phyloP scores from a whole-genome alignment of 2,797 vertebrate genomes.

The Crypturellus tataupa region DNA sequence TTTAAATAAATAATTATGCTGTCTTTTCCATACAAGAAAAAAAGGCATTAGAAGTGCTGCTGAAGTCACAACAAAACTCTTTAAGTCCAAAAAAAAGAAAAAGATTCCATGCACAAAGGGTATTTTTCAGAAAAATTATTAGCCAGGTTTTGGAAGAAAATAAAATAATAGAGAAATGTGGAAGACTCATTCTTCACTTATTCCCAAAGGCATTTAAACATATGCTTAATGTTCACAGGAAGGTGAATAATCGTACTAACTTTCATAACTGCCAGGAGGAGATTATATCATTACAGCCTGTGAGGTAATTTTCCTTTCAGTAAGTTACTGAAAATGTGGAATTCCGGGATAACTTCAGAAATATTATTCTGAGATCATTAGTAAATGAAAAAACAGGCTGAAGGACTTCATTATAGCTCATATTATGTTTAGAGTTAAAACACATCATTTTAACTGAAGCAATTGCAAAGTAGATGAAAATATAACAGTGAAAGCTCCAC shows the following conservation, averaged over 20 bases:
- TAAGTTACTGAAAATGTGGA: neutral
- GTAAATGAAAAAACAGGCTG: neutral
- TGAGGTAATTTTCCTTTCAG: neutral
- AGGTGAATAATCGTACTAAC: neutral
- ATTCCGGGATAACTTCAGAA: neutral
- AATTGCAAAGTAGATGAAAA: neutral
- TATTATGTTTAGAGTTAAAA: neutral
- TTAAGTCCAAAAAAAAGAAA: neutral
- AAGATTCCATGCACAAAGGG: neutral
- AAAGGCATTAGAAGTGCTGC: neutral
- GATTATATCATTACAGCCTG: neutral
- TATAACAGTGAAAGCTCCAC: neutral
- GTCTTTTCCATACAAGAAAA: neutral
- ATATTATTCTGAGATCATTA: neutral
- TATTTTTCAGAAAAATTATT: neutral
- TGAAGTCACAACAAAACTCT: neutral
- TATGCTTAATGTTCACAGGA: neutral
- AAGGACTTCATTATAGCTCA: neutral
- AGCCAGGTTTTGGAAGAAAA: neutral
- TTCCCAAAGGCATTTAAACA: neutral
- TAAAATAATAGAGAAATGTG: neutral
- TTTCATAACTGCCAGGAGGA: neutral
- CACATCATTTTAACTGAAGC: neutral
- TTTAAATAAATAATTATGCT: neutral
- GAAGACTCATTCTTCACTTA: neutral